These are phyloP conservation scores for Etheostoma cragini DNA, from an alignment of 2,113 vertebrate species.

Conservation along the genomic window DNA sequence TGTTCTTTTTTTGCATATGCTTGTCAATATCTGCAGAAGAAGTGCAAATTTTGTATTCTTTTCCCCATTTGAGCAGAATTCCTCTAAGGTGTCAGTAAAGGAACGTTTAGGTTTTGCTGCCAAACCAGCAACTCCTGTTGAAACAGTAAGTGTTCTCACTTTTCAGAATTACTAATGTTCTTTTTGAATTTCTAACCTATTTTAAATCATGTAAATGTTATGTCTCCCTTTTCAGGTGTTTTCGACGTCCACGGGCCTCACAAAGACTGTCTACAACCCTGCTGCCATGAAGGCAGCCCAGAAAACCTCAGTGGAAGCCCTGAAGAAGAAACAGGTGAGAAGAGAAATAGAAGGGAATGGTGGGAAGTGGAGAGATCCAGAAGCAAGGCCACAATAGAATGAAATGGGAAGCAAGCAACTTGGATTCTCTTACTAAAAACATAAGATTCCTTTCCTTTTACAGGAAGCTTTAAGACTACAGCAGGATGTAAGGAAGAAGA, in stretches of 20 bases:
- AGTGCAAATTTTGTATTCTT: conserved; percentile 35
- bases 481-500: conserved; percentile 97
- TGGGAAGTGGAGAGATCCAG: background rate
- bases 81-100: conserved; percentile 91
- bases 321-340: conserved; percentile 95
- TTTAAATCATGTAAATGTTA: background rate
- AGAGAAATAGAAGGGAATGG: background rate
- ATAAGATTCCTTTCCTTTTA: conserved; percentile 32
- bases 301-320: conserved; percentile 90
- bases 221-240: conserved; percentile 85
- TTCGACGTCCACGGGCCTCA: conserved; percentile 94
- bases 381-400: background rate
- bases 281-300: conserved; percentile 93
- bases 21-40: conserved; percentile 29
- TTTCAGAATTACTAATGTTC: background rate
- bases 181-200: background rate
- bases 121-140: conserved; percentile 88
- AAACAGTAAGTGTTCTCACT: conserved; percentile 85
- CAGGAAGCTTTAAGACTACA: conserved; percentile 95
- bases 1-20: conserved; percentile 8
- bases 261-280: conserved; percentile 98
- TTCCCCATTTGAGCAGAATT: conserved; percentile 84
- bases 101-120: conserved; percentile 92
- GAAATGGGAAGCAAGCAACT: background rate
- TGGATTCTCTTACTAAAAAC: background rate